A percentile compares a stretch with the other conserved stretches of the same genome.
These are phyloP conservation scores for Onychomys leucogaster DNA, from an alignment of 2,797 vertebrate genomes.

Conservation along the genomic window DNA sequence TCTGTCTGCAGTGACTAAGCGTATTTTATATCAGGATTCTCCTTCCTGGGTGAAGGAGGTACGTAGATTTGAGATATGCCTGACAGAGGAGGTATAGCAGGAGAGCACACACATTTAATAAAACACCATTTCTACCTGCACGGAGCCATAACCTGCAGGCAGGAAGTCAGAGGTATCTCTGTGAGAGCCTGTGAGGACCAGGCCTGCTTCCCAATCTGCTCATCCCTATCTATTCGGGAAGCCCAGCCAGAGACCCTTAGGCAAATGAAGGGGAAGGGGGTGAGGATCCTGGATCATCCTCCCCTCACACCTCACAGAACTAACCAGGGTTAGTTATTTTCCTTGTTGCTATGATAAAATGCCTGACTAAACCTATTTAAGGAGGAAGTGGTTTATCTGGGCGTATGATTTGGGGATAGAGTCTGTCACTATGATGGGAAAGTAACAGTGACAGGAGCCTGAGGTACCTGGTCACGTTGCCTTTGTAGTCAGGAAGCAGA, in stretches of 20 bases:
- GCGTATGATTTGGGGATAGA: neutral
- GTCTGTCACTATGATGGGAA: neutral
- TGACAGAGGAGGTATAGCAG: neutral
- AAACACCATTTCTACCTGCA: neutral
- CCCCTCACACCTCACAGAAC: neutral
- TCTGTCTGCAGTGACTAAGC: constrained; percentile 3
- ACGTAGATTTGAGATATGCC: neutral
- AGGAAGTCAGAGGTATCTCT: neutral
- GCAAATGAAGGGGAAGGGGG: fast-evolving
- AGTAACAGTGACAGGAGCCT: neutral
- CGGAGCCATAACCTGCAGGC: neutral
- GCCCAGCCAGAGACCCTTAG: neutral
- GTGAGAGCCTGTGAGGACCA: fast-evolving
- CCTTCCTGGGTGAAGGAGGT: neutral
- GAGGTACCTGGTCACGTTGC: neutral
- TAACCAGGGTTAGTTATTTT: neutral
- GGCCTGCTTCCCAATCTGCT: neutral
- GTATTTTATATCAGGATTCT: constrained; percentile 36
- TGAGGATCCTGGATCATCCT: fast-evolving
- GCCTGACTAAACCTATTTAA: neutral
- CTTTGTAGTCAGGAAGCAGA: neutral
- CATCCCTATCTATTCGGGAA: neutral
- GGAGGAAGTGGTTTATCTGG: neutral
- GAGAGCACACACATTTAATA: neutral
- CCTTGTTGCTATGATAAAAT: neutral